A percentile compares a stretch with the other conserved stretches of the same genome.
Evolutionary conservation across 2,797 vertebrate species (phyloP).

Genomic region (Pseudochirops corinnae): DNA sequence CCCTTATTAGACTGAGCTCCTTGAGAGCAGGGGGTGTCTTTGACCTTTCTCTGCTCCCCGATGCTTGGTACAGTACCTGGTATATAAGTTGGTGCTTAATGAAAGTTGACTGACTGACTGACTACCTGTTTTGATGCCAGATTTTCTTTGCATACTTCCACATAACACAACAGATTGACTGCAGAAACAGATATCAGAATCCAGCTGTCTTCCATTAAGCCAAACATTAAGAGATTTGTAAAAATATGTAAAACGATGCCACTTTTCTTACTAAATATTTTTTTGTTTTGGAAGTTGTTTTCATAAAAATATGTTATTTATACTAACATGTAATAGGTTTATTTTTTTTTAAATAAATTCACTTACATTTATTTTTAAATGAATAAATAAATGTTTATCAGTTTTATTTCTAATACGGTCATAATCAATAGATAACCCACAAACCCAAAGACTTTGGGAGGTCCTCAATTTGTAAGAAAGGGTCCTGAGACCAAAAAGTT

Average conservation of each 20-base stretch:
- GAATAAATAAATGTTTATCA: background rate
- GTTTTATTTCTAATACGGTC: background rate
- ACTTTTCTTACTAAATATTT: conserved; percentile 21
- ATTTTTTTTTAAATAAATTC: no score
- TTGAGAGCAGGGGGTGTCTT: background rate
- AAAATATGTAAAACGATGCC: conserved; percentile 27
- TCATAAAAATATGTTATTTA: conserved; percentile 19
- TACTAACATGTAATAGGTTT: conserved; percentile 31
- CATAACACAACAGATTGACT: conserved; percentile 4
- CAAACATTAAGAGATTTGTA: background rate
- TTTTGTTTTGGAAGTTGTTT: conserved; percentile 16
- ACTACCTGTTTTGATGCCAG: background rate
- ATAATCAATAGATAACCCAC: background rate
- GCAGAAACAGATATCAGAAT: conserved; percentile 10
- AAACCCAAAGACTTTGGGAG: background rate
- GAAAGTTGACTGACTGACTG: background rate
- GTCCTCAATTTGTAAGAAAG: background rate
- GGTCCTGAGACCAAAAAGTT: background rate
- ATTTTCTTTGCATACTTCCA: conserved; percentile 34
- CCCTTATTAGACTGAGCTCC: background rate
- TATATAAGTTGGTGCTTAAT: background rate
- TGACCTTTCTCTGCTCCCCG: background rate
- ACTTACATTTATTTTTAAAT: background rate
- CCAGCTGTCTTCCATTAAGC: conserved; percentile 19
- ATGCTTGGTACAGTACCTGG: background rate